Evolutionary conservation across 2,797 vertebrate species (phyloP).

Genomic region (Tachyglossus aculeatus): DNA sequence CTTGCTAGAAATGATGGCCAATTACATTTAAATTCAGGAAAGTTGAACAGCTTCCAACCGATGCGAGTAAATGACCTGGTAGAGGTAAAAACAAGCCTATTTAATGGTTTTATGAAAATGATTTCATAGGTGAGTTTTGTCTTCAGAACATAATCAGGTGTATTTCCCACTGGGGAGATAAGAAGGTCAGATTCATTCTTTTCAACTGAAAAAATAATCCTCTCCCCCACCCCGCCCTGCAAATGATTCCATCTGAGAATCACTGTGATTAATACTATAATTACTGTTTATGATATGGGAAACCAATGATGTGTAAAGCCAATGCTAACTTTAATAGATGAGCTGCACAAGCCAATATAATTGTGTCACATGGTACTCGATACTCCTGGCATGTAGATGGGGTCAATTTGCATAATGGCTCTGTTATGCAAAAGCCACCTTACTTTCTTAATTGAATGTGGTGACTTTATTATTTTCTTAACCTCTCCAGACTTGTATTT

Average conservation of each 20-base stretch:
- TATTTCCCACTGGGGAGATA: conserved; percentile 16
- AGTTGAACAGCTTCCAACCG: background rate
- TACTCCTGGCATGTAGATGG: conserved; percentile 23
- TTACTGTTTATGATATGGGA: conserved; percentile 21
- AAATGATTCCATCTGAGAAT: conserved; percentile 4
- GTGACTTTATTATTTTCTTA: conserved; percentile 36
- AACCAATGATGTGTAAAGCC: conserved; percentile 36
- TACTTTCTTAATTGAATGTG: conserved; percentile 35
- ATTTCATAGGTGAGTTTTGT: conserved; percentile 34
- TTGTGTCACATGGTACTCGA: conserved; percentile 21
- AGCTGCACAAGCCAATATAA: conserved; percentile 36
- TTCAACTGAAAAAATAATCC: background rate
- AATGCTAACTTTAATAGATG: conserved; percentile 35
- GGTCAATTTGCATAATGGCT: conserved; percentile 35
- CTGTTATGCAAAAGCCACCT: conserved; percentile 46
- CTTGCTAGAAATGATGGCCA: conserved; percentile 21
- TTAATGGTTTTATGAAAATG: conserved; percentile 46
- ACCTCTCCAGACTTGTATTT: conserved; percentile 34
- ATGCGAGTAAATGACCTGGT: conserved; percentile 36
- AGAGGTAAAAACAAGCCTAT: conserved; percentile 10
- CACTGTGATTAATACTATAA: conserved; percentile 37
- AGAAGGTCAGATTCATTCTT: background rate
- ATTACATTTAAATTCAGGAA: conserved; percentile 41
- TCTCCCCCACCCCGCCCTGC: background rate
- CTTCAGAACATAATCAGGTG: conserved; percentile 1